Base-by-base conservation (phyloP, 2,888 invertebrate species). In the Nomada fucata region DNA sequence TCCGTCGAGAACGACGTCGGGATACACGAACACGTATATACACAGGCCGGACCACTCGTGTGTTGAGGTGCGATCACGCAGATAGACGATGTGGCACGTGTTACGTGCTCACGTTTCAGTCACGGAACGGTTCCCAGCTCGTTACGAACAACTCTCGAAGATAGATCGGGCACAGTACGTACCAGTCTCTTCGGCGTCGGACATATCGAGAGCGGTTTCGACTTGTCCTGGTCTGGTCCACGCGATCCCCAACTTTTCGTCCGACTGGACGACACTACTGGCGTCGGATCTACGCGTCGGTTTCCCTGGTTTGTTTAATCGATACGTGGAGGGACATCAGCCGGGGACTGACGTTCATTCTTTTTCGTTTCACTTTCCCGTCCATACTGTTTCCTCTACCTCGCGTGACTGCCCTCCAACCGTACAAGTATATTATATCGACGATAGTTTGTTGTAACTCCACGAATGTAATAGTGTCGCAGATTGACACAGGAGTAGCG, bases 241-340 rank as follows among this genome's bases (percentile, higher is more conserved):
- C 74, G 72, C 79, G 70, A 79, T 29, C 67, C 53, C 57, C 60
- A 63, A 81, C 78, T 83, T 74, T 26, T 69, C 47, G 29, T 36
- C 23, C 29, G 70, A 81, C 87, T 72, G 67, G 88, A 87, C 83
- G 80, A 80, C 80, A 76, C 76, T 61, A 76, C 76, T 61, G 59
- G 20, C 53, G 65, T 57, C 63, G 75, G 63, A 77, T 72, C 55
- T 73, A 67, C 83, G 53, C 57, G 77, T 50, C 26, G 75, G 88
- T 88, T 87, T 79, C 88, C 87, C 86, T 87, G 88, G 87, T 86
- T 84, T 85, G 88, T 88, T 88, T 81, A 87, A 87, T 88, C 88
- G 86, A 88, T 88, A 87, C 76, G 53, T 44, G 75, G 47, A 13
- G 47, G 47, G 47, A 47, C 47, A 47, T 47, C 64, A 26, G 65